Evolutionary conservation across 2,797 vertebrate genomes (phyloP).

Genomic region (Macrochelys suwanniensis): DNA sequence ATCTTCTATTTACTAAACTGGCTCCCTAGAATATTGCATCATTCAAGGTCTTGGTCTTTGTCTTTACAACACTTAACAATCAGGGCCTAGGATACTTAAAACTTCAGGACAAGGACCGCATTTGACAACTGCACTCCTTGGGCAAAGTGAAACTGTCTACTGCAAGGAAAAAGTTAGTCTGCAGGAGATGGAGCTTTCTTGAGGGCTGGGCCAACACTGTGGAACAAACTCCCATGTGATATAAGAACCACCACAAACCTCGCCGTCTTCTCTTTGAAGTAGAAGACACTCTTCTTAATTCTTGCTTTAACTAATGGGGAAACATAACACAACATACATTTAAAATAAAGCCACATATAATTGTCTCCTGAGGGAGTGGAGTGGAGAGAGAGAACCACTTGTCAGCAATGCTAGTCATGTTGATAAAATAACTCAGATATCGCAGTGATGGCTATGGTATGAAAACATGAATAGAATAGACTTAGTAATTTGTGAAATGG

Average conservation of each 20-base stretch:
- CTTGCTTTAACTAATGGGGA: not conserved
- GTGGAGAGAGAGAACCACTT: not conserved
- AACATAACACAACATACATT: not conserved
- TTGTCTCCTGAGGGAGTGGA: no score
- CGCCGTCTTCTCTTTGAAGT: not conserved
- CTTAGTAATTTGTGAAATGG: not conserved
- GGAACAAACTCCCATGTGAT: not conserved
- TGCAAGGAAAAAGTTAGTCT: not conserved
- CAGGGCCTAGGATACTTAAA: not conserved
- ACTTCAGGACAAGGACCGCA: no score
- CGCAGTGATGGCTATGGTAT: not conserved
- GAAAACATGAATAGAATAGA: not conserved
- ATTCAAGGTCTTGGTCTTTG: not conserved
- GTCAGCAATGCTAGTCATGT: not conserved
- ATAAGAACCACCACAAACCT: accelerated
- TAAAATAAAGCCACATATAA: no score
- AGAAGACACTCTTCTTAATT: not conserved
- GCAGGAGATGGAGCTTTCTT: not conserved
- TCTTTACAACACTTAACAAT: not conserved
- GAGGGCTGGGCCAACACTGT: not conserved
- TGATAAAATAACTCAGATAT: not conserved
- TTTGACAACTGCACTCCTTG: no score
- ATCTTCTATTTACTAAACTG: not conserved
- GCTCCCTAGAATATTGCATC: not conserved
- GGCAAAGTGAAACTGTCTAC: no score